These are phyloP conservation scores for Istiophorus platypterus DNA, from an alignment of 2,113 vertebrate genomes.

Conservation along the genomic window DNA sequence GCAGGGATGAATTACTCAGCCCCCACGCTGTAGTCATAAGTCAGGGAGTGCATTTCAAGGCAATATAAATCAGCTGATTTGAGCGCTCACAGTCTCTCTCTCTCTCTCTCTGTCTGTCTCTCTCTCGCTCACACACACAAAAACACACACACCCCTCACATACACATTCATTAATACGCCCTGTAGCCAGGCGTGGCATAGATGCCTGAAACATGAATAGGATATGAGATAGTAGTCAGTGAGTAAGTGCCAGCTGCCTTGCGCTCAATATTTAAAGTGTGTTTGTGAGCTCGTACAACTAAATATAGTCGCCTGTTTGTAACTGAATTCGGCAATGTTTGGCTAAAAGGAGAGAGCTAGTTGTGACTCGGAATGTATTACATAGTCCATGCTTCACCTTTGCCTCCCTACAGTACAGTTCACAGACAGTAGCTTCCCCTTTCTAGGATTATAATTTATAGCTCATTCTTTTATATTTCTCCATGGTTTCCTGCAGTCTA, in stretches of 20 bases:
- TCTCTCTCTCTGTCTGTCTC: not conserved
- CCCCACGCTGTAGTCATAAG: conserved; percentile 18
- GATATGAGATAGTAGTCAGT: conserved; percentile 53
- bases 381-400: conserved; percentile 1
- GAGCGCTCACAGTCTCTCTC: conserved; percentile 17
- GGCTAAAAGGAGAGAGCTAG: conserved; percentile 46
- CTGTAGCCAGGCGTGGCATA: conserved; percentile 46
- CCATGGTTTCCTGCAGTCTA: conserved; percentile 20
- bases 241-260: conserved; percentile 54
- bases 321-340: conserved; percentile 20
- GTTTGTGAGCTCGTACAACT: conserved; percentile 65
- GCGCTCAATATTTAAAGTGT: conserved; percentile 54
- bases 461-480: conserved; percentile 36
- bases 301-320: conserved; percentile 45
- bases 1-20: conserved; percentile 3
- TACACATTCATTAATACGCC: not conserved
- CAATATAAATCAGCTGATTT: conserved; percentile 62
- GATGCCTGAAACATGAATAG: conserved; percentile 62
- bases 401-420: not conserved
- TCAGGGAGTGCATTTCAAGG: conserved; percentile 21
- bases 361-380: conserved; percentile 32
- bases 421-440: conserved; percentile 2
- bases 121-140: no score
- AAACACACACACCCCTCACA: not conserved
- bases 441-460: conserved; percentile 17